These are phyloP conservation scores for Oreochromis grahami DNA, from an alignment of 2,797 vertebrate species.

Conservation along the genomic window DNA sequence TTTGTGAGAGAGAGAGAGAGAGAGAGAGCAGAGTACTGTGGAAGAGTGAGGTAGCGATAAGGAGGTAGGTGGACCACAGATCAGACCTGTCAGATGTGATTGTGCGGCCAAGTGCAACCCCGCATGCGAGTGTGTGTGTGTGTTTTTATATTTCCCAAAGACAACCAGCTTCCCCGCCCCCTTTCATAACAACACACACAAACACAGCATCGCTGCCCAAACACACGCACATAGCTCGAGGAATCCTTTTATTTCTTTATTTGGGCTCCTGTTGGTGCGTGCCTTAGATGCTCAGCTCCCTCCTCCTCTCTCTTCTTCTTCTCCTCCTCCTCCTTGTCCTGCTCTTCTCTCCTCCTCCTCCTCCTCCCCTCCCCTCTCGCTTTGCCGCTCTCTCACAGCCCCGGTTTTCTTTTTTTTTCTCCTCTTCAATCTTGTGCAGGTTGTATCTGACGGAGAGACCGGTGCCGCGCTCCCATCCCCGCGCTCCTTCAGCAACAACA, in stretches of 20 bases:
- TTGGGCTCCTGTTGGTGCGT: constrained; percentile 65
- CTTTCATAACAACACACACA: constrained; percentile 10
- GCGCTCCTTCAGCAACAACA: constrained; percentile 64
- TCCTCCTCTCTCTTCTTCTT: constrained; percentile 47
- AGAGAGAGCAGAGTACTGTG: constrained; percentile 2
- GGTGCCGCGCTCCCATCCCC: constrained; percentile 56
- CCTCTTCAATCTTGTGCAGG: constrained; percentile 67
- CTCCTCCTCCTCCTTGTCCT: constrained; percentile 47
- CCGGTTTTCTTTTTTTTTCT: constrained; percentile 59
- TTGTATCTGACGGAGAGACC: constrained; percentile 72
- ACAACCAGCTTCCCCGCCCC: constrained; percentile 38
- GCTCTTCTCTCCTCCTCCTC: constrained; percentile 39
- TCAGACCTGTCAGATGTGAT: constrained; percentile 70
- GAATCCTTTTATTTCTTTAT: constrained; percentile 71
- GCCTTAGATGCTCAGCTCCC: constrained; percentile 68
- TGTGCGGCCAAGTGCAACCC: constrained; percentile 50
- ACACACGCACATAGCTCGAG: constrained; percentile 43
- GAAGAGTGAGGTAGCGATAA: constrained; percentile 54
- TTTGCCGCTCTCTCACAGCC: constrained; percentile 62
- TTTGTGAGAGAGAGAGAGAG: not conserved
- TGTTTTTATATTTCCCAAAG: constrained; percentile 55
- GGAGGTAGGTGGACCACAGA: constrained; percentile 67
- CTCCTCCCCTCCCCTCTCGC: constrained; percentile 51
- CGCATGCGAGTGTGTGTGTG: not conserved
- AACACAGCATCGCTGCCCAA: constrained; percentile 18